phyloP scores from a whole-genome alignment of 2,797 vertebrate species.

The Bradypus variegatus region DNA sequence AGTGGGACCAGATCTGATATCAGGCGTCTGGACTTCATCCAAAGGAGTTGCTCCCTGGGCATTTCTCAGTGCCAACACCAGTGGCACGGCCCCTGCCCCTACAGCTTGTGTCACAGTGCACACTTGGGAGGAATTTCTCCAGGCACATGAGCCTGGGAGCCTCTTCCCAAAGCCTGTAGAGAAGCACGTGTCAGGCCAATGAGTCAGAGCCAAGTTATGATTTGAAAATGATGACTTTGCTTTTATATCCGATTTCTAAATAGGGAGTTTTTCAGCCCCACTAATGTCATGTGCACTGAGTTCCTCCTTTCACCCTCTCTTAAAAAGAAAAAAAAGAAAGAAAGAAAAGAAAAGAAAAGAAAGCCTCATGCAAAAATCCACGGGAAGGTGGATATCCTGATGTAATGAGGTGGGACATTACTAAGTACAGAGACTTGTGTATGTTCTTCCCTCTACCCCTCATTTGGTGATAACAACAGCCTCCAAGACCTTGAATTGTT shows the following conservation, averaged over 20 bases:
- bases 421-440: background rate
- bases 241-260: constrained; percentile 49
- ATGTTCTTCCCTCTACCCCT: background rate
- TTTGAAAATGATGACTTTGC: constrained; percentile 39
- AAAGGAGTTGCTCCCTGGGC: too few relatives aligned
- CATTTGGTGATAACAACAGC: background rate
- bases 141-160: background rate
- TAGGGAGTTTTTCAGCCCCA: background rate
- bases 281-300: constrained; percentile 30
- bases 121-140: background rate
- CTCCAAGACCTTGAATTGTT: background rate
- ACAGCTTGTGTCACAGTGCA: background rate
- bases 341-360: background rate
- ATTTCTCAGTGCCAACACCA: background rate
- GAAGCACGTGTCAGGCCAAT: background rate
- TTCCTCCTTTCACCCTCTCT: constrained; percentile 41
- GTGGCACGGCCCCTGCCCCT: background rate
- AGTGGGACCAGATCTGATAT: background rate
- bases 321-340: background rate
- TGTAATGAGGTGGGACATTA: background rate
- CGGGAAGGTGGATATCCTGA: background rate
- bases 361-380: background rate
- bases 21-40: background rate
- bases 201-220: constrained; percentile 24
- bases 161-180: background rate